Conservation (phyloP, 2,797 vertebrate genomes). For the Anguilla anguilla region DNA sequence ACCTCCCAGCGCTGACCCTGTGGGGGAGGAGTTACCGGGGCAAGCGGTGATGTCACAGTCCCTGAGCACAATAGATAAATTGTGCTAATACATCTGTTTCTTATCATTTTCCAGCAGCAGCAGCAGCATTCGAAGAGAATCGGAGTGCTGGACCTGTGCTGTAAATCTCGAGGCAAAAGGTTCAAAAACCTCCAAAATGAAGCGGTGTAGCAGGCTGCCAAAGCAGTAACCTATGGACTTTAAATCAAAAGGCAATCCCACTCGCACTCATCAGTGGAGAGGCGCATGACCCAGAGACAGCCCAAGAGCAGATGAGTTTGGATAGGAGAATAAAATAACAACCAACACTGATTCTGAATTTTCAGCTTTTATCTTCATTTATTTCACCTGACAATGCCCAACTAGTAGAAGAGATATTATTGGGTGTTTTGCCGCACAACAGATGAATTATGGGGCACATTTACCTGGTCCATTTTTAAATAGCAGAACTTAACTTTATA, state of each 20-base stretch:
- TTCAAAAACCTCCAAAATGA: constrained; percentile 43
- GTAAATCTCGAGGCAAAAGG: constrained; percentile 50
- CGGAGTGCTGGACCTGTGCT: constrained; percentile 53
- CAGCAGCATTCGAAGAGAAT: constrained; percentile 57
- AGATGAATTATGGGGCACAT: neutral
- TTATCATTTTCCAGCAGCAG: constrained; percentile 57
- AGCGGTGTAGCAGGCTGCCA: constrained; percentile 47
- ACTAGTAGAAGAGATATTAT: neutral
- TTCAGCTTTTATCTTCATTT: neutral
- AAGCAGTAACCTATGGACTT: constrained; percentile 54
- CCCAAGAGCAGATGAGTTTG: constrained; percentile 30
- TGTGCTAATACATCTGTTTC: constrained; percentile 69
- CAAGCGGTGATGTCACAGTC: constrained; percentile 48
- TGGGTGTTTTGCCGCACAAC: neutral
- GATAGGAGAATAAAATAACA: constrained; percentile 37
- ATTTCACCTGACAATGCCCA: neutral
- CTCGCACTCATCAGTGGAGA: constrained; percentile 41
- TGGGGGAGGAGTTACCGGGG: constrained; percentile 42
- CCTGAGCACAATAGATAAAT: constrained; percentile 68
- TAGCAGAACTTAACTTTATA: constrained; percentile 11
- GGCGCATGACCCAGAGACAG: constrained; percentile 32
- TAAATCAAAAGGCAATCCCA: constrained; percentile 51
- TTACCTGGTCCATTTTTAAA: constrained; percentile 14
- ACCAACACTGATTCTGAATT: constrained; percentile 28
- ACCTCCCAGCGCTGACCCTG: constrained; percentile 43